Evolutionary conservation across 2,797 vertebrate genomes (phyloP).

Genomic region (Lates japonicus): DNA sequence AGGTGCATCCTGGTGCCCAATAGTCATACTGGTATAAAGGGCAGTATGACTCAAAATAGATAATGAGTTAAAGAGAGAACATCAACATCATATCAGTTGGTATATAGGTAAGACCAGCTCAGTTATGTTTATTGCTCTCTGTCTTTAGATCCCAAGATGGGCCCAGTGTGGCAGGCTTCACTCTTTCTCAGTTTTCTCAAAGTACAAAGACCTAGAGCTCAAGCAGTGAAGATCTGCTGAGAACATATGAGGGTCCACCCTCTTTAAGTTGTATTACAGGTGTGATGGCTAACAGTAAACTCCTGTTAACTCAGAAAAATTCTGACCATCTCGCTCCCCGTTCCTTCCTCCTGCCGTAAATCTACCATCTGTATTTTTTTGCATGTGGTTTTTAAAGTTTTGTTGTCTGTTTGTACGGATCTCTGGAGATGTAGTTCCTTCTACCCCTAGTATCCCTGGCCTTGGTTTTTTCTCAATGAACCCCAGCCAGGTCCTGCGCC

Average conservation of each 20-base stretch:
- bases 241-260: constrained; percentile 92
- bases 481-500: constrained; percentile 92
- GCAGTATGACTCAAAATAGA: constrained; percentile 76
- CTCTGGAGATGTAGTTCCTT: constrained; percentile 96
- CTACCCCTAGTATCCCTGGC: constrained; percentile 94
- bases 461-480: too few relatives aligned
- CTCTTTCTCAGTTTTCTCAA: constrained; percentile 91
- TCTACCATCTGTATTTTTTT: not conserved
- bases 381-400: not conserved
- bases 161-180: constrained; percentile 91
- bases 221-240: constrained; percentile 88
- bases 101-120: not conserved
- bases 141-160: constrained; percentile 81
- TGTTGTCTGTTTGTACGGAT: constrained; percentile 77
- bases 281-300: not conserved
- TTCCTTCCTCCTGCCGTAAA: not conserved
- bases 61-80: too few relatives aligned
- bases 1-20: constrained; percentile 89
- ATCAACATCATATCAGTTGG: not conserved
- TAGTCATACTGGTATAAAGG: constrained; percentile 85
- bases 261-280: not conserved
- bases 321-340: not conserved
- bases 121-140: constrained; percentile 18
- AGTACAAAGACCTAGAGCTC: constrained; percentile 87
- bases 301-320: not conserved